Evolutionary conservation across 1,140 invertebrate species (phyloP), one percentile per base, ranked within the genome.

Genomic region (Caenorhabditis tropicalis): DNA sequence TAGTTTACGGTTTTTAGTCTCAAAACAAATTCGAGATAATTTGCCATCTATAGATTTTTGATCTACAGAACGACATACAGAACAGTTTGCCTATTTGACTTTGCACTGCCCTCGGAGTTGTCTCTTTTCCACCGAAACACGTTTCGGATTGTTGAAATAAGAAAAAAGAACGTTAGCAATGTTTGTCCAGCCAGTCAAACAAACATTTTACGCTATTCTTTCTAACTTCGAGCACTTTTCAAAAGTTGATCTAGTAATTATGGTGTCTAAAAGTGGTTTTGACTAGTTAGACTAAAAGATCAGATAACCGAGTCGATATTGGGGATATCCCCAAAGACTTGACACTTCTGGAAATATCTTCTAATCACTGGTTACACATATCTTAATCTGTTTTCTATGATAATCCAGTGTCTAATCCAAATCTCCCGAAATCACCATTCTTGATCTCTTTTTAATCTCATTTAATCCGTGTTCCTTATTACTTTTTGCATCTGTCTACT

Each of bases 161-260:
- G 36, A 31, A 74, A 74, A 74, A 74, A 74, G 65, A 74, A 74
- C 65, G 65, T 74, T 74, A 74, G 65, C 65, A 74, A 43, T 74
- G 36, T 74, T 74, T 74, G 65, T 74, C 36, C 36, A 74, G 65
- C 36, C 65, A 43, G 36, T 24, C 65, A 43, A 74, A 74, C 65
- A 74, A 74, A 74, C 65, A 74, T 74, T 74, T 74, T 74, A 74
- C 65, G 65, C 36, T 74, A 39, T 74, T 74, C 36, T 74, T 46
- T 74, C 36, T 74, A 43, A 74, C 65, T 74, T 74, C 36, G 36
- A 39, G 65, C 65, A 74, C 65, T 74, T 74, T 74, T 74, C 19
- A 24, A 74, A 74, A 74, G 65, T 74, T 74, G 65, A 74, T 74
- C 65, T 74, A 16, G 29, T 24, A 12, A 56, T 27, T 10, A 16